Evolutionary conservation across 2,113 vertebrate genomes (phyloP), one percentile per base, ranked within the genome.

Genomic region (Carettochelys insculpta): DNA sequence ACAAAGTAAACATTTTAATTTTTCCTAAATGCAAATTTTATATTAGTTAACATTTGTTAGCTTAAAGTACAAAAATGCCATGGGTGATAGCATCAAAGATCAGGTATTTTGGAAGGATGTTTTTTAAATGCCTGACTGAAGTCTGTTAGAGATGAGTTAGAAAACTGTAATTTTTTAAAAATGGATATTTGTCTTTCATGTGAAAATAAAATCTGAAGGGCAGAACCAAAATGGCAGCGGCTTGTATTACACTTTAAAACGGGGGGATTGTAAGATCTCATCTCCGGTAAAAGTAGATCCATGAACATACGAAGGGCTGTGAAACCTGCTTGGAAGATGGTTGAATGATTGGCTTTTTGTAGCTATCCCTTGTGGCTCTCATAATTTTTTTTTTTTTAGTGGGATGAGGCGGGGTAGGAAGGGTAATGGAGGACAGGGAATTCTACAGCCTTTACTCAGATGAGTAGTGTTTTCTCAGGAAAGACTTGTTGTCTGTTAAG

Each of bases 321-420:
- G 1, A 0, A 1, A 17, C 22, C 20, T 51, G 1, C 20, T 78
- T 52, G 11, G 56, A 25, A 43, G 27, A 34, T 77, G 12, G 17
- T 50, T 77, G 45, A 1, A 16, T 34, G 20, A 41, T 47, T 43
- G 47, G 6, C 41, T 51, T 83, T 86, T 83, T 76, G 25, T 80
- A n/a, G 41, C 4, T 75, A 31, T 52, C 38, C 41, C 19, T 19
- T 68, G 61, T 52, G 79, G 4, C 5, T 29, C 4, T 65, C 9
- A 6, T 11, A 9, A 25, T 50, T 17, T 79, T 52, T 88, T 85
- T 77, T 3, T 29, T 58, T 14, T n/a, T n/a, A n/a, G n/a, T n/a
- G n/a, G n/a, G n/a, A n/a, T n/a, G n/a, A n/a, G n/a, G 14, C 7
- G 68, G 58, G 12, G 27, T 8, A 20, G 17, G 22, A 1, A 3